phyloP scores from a whole-genome alignment of 1,140 invertebrate species.

The Drosophila serrata region DNA sequence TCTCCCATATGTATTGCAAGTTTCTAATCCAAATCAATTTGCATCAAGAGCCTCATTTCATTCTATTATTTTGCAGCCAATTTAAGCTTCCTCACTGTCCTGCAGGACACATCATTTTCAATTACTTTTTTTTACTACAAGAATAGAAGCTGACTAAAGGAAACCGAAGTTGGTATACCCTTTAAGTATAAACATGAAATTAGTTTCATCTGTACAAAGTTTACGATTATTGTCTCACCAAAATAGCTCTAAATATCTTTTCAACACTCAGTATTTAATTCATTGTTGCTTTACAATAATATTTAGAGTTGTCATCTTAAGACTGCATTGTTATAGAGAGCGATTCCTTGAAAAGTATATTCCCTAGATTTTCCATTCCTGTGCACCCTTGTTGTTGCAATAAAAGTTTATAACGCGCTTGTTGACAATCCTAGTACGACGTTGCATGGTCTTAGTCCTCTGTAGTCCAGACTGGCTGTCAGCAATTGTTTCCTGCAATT shows the following conservation, averaged over 20 bases:
- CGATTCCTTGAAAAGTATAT: neutral
- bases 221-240: neutral
- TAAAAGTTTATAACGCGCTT: constrained; percentile 82
- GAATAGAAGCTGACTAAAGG: neutral
- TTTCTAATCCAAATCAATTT: constrained; percentile 85
- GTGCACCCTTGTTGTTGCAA: constrained; percentile 58
- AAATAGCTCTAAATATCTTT: neutral
- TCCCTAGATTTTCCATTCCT: neutral
- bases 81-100: constrained; percentile 52
- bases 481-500: constrained; percentile 79
- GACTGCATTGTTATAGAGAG: neutral
- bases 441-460: constrained; percentile 40
- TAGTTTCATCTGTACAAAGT: neutral
- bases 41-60: constrained; percentile 84
- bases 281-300: too few relatives aligned
- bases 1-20: constrained; percentile 41
- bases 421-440: constrained; percentile 79
- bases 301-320: neutral
- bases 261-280: too few relatives aligned
- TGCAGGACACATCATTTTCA: constrained; percentile 77
- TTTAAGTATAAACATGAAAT: neutral
- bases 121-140: constrained; percentile 51
- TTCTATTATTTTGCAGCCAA: constrained; percentile 82
- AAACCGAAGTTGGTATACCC: neutral
- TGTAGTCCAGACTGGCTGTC: constrained; percentile 50